phyloP scores from a whole-genome alignment of 2,888 invertebrate species.

The Margaritifera margaritifera region DNA sequence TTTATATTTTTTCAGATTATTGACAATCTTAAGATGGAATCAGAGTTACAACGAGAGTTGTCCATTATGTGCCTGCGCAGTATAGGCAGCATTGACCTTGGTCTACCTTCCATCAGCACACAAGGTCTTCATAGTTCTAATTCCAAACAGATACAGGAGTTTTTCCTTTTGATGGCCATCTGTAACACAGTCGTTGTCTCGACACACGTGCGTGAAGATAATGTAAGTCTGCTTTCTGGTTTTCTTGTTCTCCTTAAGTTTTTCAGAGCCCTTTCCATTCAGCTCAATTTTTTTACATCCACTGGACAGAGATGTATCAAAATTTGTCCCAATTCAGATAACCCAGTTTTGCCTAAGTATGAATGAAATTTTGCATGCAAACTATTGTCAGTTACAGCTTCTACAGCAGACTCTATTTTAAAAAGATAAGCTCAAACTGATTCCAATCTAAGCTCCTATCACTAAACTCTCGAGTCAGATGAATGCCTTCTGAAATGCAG shows the following conservation, averaged over 20 bases:
- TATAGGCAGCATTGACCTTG: constrained; percentile 53
- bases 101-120: constrained; percentile 70
- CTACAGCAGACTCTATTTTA: too few species aligned
- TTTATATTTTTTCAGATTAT: constrained; percentile 43
- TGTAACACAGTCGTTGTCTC: constrained; percentile 98
- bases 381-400: too few species aligned
- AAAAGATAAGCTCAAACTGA: too few species aligned
- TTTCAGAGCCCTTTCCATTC: too few species aligned
- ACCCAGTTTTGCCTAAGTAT: too few species aligned
- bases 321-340: too few species aligned
- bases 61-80: constrained; percentile 59
- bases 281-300: too few species aligned
- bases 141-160: constrained; percentile 73
- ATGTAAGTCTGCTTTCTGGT: constrained; percentile 37
- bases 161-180: constrained; percentile 90
- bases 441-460: too few species aligned
- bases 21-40: constrained; percentile 58
- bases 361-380: too few species aligned
- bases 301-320: too few species aligned
- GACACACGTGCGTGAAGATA: constrained; percentile 76
- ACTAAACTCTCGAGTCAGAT: too few species aligned
- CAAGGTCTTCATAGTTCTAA: constrained; percentile 12
- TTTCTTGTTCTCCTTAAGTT: neutral
- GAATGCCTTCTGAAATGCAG: too few species aligned
- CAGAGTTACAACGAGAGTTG: constrained; percentile 58